A percentile compares a stretch with the other conserved stretches of the same genome.
Evolutionary conservation across 2,888 invertebrate species (phyloP).

Genomic region (Brachylomia viminalis): DNA sequence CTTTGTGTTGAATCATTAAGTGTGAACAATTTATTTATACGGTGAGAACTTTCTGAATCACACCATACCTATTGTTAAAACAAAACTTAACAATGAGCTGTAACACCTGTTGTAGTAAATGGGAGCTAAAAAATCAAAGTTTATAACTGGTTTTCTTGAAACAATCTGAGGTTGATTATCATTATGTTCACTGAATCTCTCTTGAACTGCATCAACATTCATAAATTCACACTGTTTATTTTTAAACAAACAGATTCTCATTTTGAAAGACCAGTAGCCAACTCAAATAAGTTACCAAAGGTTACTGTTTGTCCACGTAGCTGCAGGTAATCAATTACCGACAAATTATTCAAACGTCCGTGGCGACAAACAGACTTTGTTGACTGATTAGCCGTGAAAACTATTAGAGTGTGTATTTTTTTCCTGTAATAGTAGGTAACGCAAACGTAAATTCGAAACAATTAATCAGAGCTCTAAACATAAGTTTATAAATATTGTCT

Average conservation of each 20-base stretch:
- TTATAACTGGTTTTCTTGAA: not conserved
- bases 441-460: conserved; percentile 7
- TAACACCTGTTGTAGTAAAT: not conserved
- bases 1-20: conserved; percentile 5
- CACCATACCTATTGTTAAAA: conserved; percentile 19
- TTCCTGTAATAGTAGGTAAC: not conserved
- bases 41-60: conserved; percentile 39
- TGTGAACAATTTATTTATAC: not conserved
- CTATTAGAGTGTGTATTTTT: conserved; percentile 41
- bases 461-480: conserved; percentile 6
- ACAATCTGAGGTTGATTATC: not conserved
- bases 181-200: not conserved
- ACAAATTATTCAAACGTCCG: conserved; percentile 57
- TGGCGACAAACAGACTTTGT: conserved; percentile 56
- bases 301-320: conserved; percentile 19
- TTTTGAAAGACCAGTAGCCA: conserved; percentile 37
- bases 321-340: conserved; percentile 57
- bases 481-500: not conserved
- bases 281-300: conserved; percentile 25
- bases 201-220: no score
- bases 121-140: not conserved
- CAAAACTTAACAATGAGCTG: conserved; percentile 2
- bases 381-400: conserved; percentile 58
- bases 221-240: not conserved
- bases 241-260: not conserved